Evolutionary conservation across 2,797 vertebrate species (phyloP), one percentile per base, ranked within the genome.

Genomic region (Neopelma chrysocephalum): DNA sequence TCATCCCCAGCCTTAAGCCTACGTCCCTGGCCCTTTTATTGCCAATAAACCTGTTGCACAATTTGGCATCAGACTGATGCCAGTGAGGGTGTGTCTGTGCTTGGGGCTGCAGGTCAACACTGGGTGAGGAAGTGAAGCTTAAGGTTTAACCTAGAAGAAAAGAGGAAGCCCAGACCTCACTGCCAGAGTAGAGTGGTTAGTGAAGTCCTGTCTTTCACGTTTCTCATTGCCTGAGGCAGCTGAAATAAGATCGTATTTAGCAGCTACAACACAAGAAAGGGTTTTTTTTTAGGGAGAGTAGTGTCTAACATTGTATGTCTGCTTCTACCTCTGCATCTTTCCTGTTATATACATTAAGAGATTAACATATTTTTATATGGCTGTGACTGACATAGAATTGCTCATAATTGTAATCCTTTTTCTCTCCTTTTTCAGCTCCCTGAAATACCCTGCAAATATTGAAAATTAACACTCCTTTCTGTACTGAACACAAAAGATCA

Each of bases 401-500:
- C 19, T 54, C 29, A 20, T 58, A 84, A 62, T 0, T 34, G 36
- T 51, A 71, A 87, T 66, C 31, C 36, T 78, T 62, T 54, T 53
- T 66, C 62, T 70, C 26, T 85, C 69, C 48, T 34, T 65, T 81
- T 65, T 58, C 54, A 47, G 42, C 9, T 83, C 36, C 22, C 58
- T 53, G 43, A 90, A 91, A 83, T 32, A 17, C 34, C 18, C 32
- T 9, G 1, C 42, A 81, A 93, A 61, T 71, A 82, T 1, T 61
- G 73, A 76, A 94, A 94, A 84, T 45, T 26, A 92, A 42, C 4
- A 4, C 32, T 70, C 27, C 20, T 68, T 77, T 90, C 78, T 53
- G 40, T 29, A 84, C 22, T 53, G 66, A 84, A 77, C 27, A 45
- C 40, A 80, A 54, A 3, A 73, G 45, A 65, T 12, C 6, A 12